These are phyloP conservation scores for Chrysemys picta DNA, from an alignment of 2,113 vertebrate species.

Conservation along the genomic window DNA sequence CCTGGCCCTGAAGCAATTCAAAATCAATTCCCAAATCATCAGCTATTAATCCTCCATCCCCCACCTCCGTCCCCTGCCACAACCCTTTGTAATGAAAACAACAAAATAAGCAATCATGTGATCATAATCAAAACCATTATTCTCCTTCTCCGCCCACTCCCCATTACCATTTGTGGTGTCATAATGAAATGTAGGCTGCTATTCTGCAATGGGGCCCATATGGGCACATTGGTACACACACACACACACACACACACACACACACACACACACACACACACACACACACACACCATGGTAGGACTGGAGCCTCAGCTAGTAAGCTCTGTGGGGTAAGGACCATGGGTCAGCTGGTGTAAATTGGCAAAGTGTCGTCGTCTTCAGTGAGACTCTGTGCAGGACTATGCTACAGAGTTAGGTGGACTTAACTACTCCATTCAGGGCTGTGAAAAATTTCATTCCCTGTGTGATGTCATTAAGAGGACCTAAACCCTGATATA, in stretches of 20 bases:
- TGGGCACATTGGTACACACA: rapidly evolving
- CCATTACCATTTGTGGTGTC: background rate
- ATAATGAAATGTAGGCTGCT: background rate
- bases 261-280: rapidly evolving
- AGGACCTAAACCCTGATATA: background rate
- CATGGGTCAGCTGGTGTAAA: background rate
- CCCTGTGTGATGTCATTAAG: background rate
- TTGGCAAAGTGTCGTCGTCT: background rate
- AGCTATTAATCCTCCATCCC: background rate
- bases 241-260: background rate
- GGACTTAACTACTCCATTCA: background rate
- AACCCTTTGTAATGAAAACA: background rate
- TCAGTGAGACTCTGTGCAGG: background rate
- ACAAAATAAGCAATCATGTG: background rate
- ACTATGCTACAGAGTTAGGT: background rate
- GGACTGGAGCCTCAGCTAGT: background rate
- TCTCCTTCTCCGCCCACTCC: background rate
- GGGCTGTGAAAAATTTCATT: background rate
- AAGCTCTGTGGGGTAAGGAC: background rate
- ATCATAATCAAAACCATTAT: background rate
- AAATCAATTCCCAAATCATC: background rate
- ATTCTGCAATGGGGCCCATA: background rate
- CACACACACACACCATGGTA: background rate
- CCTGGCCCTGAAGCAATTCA: background rate
- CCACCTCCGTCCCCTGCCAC: background rate